Evolutionary conservation across 2,797 vertebrate genomes (phyloP), one percentile per base, ranked within the genome.

Genomic region (Manis pentadactyla): DNA sequence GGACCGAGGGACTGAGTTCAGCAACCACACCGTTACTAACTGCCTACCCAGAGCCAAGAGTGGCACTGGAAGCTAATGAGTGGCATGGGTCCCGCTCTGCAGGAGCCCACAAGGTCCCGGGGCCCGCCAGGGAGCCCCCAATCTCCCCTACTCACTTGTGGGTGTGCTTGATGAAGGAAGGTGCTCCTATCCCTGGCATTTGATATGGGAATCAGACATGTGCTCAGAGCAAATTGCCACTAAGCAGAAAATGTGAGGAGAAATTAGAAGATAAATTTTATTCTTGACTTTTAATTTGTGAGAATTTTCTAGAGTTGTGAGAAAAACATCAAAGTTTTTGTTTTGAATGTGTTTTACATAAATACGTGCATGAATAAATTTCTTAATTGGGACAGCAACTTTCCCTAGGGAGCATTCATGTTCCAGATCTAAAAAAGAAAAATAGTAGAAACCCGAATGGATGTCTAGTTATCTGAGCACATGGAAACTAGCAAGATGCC

Each of bases 381-480:
- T 94, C 63, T 61, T 96, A 82, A 92, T 78, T 93, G 39, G 66
- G 69, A 63, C n/a, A 75, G 71, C 10, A 71, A 90, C 61, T 91
- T 68, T 88, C 78, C 55, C 18, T n/a, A 75, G 69, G 68, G 68
- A 95, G 15, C 39, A 71, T 71, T 78, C 61, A 73, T 68, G n/a
- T 73, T 90, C 11, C 34, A 84, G 37, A n/a, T 79, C 64, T 68
- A 14, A 57, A 71, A 85, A 84, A 83, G 46, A 71, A 25, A 63
- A 55, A 34, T 55, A 55, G 18, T 63, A 42, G 57, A 95, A 89
- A 87, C 7, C 21, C 51, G 68, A 97, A 90, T 21, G 7, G 21
- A 34, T 78, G 17, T 90, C 23, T 12, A 0, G 34, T 90, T 77
- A 31, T 89, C 92, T 86, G 42, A 87, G 42, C n/a, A 83, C 7